Conservation (phyloP, 2,797 vertebrate species). For the Pipistrellus pygmaeus region DNA sequence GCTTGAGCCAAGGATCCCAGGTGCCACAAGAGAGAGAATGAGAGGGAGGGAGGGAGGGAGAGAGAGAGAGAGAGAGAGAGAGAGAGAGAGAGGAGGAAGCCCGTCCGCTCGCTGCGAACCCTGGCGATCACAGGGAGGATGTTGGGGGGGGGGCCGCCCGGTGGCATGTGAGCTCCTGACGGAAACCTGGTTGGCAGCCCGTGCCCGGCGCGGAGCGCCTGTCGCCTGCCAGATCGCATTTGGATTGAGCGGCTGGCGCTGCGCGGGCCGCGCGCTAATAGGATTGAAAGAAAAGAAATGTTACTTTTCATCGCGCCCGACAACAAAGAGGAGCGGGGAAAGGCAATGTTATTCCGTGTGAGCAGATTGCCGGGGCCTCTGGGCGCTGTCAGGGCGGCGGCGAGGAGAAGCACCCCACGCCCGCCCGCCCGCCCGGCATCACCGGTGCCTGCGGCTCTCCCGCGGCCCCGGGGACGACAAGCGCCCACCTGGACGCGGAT, state of each 20-base stretch:
- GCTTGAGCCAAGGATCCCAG: conserved; percentile 75
- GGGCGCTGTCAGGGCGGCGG: conserved; percentile 89
- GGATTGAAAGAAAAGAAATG: conserved; percentile 91
- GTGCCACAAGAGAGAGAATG: conserved; percentile 27
- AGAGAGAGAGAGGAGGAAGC: background rate
- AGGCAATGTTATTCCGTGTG: conserved; percentile 92
- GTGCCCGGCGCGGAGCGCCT: conserved; percentile 79
- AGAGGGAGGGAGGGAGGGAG: background rate
- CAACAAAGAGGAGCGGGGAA: conserved; percentile 91
- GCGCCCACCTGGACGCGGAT: conserved; percentile 91
- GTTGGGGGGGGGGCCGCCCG: conserved; percentile 78
- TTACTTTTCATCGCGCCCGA: conserved; percentile 91
- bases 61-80: background rate
- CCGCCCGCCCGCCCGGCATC: conserved; percentile 90
- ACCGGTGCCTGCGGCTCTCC: no score
- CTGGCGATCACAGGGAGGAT: conserved; percentile 76
- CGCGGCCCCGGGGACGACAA: conserved; percentile 87
- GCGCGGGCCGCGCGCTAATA: conserved; percentile 88
- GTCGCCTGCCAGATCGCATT: conserved; percentile 87
- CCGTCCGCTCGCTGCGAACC: conserved; percentile 77
- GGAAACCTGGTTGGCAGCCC: conserved; percentile 84
- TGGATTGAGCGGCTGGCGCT: conserved; percentile 87
- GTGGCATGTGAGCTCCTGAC: conserved; percentile 87
- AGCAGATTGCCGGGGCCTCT: conserved; percentile 91
- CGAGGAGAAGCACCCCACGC: conserved; percentile 92